phyloP scores from a whole-genome alignment of 2,113 vertebrate genomes.

The Morone saxatilis region DNA sequence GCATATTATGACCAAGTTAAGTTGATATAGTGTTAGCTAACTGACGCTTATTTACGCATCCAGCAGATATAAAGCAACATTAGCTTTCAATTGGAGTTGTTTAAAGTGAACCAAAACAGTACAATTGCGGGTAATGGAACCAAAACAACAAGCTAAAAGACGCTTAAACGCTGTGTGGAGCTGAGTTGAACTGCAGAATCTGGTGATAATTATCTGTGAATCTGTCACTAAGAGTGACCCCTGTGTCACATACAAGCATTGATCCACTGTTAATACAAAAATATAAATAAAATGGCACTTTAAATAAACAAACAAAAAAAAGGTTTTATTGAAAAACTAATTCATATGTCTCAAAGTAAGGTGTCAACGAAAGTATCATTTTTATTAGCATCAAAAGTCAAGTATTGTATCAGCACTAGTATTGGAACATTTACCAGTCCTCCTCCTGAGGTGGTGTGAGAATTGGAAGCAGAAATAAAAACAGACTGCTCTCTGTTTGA shows the following conservation, averaged over 20 bases:
- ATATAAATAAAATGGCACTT: background rate
- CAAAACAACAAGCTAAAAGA: background rate
- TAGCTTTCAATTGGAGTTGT: background rate
- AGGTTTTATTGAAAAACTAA: background rate
- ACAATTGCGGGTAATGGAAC: background rate
- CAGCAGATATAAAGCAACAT: background rate
- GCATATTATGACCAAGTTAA: background rate
- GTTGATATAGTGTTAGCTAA: background rate
- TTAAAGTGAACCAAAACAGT: background rate
- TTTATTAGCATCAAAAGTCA: background rate
- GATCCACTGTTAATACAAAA: background rate
- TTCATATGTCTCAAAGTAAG: background rate
- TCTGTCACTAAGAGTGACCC: background rate
- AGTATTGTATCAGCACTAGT: background rate
- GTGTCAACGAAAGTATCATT: background rate
- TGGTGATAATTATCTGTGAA: background rate
- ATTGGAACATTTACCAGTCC: too few relatives aligned
- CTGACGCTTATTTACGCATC: background rate
- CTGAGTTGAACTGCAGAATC: background rate
- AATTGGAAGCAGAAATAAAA: background rate
- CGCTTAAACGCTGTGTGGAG: background rate
- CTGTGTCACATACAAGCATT: background rate
- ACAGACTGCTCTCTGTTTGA: background rate
- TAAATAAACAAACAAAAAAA: background rate
- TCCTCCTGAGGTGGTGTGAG: background rate